phyloP scores from a whole-genome alignment of 1,140 invertebrate genomes.

The Druon quercuslanigerum region DNA sequence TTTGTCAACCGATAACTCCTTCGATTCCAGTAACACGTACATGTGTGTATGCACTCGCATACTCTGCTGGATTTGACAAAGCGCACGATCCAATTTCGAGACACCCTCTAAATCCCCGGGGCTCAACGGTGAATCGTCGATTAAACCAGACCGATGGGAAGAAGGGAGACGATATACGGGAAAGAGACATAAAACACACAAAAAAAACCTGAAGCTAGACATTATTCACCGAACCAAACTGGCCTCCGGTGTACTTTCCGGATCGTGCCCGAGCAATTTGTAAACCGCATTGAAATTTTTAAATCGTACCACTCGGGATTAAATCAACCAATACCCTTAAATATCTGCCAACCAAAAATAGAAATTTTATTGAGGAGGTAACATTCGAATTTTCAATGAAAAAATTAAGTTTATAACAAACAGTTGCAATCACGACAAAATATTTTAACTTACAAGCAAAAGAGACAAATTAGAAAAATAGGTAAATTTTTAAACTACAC shows the following conservation, averaged over 20 bases:
- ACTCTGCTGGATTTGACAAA: constrained; percentile 33
- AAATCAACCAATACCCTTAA: too few species aligned
- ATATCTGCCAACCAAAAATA: too few species aligned
- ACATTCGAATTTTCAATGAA: too few species aligned
- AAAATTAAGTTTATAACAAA: too few species aligned
- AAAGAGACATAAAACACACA: constrained; percentile 17
- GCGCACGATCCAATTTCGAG: constrained; percentile 34
- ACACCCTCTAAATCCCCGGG: constrained; percentile 32
- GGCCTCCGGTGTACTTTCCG: constrained; percentile 7
- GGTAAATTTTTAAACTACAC: too few species aligned
- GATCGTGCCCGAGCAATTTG: constrained; percentile 8
- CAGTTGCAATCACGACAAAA: too few species aligned
- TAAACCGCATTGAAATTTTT: constrained; percentile 1
- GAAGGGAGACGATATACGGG: constrained; percentile 32
- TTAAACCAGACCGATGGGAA: constrained; percentile 37
- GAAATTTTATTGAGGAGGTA: too few species aligned
- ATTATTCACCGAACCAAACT: constrained; percentile 36
- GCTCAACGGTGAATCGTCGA: constrained; percentile 36
- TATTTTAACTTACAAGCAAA: too few species aligned
- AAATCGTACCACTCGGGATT: neutral
- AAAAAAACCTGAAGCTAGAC: constrained; percentile 29
- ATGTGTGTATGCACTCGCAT: neutral
- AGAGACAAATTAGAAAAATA: too few species aligned
- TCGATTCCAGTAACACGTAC: neutral
- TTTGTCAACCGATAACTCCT: constrained; percentile 17